A percentile compares a stretch with the other conserved stretches of the same genome.
These are phyloP conservation scores for Rhinichthys klamathensis DNA, from an alignment of 2,113 vertebrate species.

Conservation along the genomic window DNA sequence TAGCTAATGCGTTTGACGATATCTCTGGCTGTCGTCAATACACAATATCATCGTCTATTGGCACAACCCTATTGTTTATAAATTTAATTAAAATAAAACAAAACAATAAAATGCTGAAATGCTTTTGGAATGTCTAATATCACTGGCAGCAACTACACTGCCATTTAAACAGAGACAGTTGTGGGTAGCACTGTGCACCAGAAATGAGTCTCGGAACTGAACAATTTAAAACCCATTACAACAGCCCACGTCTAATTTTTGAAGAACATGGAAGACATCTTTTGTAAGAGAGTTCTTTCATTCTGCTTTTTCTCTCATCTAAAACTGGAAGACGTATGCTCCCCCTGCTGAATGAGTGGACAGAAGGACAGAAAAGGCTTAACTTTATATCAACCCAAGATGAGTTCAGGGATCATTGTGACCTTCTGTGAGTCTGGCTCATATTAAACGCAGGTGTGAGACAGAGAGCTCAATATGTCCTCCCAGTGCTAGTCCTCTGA, in stretches of 20 bases:
- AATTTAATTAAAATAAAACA: background rate
- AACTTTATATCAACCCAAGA: background rate
- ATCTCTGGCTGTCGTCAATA: too few species aligned
- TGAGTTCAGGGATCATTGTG: background rate
- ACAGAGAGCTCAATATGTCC: background rate
- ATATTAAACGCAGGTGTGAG: background rate
- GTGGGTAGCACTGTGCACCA: conserved; percentile 7
- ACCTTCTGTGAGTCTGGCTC: background rate
- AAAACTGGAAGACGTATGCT: background rate
- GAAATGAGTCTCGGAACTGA: background rate
- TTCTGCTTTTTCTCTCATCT: background rate
- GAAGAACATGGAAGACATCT: background rate
- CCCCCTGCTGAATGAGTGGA: background rate
- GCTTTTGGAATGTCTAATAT: background rate
- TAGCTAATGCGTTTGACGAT: too few species aligned
- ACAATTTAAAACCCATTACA: conserved; percentile 9
- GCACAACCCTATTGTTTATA: too few species aligned
- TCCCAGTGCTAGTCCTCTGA: background rate
- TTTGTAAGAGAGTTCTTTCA: background rate
- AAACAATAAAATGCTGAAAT: background rate
- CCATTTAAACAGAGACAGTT: background rate
- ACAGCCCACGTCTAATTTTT: background rate
- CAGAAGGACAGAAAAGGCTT: background rate
- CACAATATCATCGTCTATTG: too few species aligned
- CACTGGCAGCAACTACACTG: background rate